Conservation (phyloP, 2,888 invertebrate species). For the Idaea dimidiata region DNA sequence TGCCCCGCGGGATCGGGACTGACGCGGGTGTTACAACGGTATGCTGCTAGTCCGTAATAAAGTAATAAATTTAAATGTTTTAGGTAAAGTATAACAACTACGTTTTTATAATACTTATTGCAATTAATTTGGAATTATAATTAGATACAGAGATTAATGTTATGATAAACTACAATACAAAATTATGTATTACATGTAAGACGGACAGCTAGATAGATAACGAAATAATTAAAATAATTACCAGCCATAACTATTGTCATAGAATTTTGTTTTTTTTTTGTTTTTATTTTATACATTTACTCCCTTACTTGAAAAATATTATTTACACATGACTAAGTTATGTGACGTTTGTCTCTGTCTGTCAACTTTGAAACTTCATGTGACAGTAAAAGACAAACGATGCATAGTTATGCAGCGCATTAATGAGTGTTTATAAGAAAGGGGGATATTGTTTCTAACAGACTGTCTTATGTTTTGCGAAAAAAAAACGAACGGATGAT, state of each 20-base stretch:
- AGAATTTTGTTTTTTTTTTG: neutral
- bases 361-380: no score
- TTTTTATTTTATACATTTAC: neutral
- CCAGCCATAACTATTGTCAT: neutral
- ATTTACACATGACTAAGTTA: no score
- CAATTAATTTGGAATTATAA: neutral
- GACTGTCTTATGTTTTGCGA: no score
- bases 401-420: no score
- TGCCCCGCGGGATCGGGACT: neutral
- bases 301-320: no score
- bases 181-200: neutral
- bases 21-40: neutral
- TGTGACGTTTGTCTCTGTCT: no score
- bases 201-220: neutral
- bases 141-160: neutral
- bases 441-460: no score
- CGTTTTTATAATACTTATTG: neutral
- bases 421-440: no score
- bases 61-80: neutral
- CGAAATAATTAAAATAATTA: slow-evolving; percentile 1
- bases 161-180: neutral
- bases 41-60: neutral
- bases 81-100: neutral
- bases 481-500: no score
- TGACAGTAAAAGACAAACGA: no score